Percentiles rank a stretch among this genome's conserved stretches.
Conservation (phyloP, 2,797 vertebrate species). For the Trachops cirrhosus region DNA sequence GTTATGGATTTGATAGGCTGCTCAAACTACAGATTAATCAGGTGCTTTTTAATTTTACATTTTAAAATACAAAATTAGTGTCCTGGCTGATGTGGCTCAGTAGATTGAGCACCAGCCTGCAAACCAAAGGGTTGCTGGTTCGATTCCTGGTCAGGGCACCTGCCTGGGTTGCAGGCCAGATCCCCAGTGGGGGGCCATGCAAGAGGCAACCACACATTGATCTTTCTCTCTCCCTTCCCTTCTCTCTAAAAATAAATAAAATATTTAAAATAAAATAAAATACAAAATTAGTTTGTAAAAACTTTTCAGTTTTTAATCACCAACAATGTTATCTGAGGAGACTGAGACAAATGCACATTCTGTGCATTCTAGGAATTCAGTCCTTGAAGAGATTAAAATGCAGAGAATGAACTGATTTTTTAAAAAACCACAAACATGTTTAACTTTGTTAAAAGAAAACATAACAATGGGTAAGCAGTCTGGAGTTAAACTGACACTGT, state of each 20-base stretch:
- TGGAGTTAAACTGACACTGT: background rate
- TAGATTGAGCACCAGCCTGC: no score
- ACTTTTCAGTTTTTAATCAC: slow-evolving; percentile 47
- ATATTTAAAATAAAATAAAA: slow-evolving; percentile 1
- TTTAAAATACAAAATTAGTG: slow-evolving; percentile 30
- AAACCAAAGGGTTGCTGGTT: no score
- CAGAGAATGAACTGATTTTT: background rate
- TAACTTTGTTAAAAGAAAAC: slow-evolving; percentile 4
- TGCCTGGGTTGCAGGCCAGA: no score
- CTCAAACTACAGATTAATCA: background rate
- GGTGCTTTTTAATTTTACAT: slow-evolving; percentile 35
- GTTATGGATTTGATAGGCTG: background rate
- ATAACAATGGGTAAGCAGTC: background rate
- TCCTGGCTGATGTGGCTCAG: no score
- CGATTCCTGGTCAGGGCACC: no score
- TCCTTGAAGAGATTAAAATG: slow-evolving; percentile 1
- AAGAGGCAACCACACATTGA: no score
- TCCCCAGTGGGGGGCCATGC: no score
- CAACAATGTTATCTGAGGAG: background rate
- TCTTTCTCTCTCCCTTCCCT: no score
- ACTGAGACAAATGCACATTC: background rate
- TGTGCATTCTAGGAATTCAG: background rate
- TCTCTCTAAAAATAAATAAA: no score
- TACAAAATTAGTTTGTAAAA: background rate
- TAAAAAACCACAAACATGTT: background rate